phyloP scores from a whole-genome alignment of 2,888 invertebrate species.

The Smittia sp. region DNA sequence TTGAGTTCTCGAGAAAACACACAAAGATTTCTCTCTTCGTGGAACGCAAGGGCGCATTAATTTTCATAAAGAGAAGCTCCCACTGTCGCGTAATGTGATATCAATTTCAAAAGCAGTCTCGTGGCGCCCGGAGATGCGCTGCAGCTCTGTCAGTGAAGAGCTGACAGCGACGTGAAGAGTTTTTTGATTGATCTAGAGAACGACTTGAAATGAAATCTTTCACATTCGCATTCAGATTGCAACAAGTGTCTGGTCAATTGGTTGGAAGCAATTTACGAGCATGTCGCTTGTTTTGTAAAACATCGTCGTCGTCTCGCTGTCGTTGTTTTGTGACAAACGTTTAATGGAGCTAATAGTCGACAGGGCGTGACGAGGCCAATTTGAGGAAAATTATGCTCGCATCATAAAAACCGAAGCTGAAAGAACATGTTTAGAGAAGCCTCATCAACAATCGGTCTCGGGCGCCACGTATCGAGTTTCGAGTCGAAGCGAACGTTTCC shows the following conservation, averaged over 20 bases:
- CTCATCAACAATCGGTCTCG: neutral
- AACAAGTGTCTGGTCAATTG: conserved; percentile 1
- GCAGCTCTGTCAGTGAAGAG: neutral
- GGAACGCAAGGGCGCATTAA: neutral
- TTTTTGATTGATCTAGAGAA: neutral
- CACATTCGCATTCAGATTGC: neutral
- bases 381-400: conserved; percentile 22
- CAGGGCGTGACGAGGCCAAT: conserved; percentile 36
- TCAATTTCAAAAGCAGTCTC: conserved; percentile 23
- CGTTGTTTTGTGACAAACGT: conserved; percentile 29
- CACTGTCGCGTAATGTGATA: conserved; percentile 19
- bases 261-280: neutral
- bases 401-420: neutral
- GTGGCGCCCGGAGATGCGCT: conserved; percentile 35
- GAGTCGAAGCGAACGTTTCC: neutral
- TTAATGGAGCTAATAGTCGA: conserved; percentile 23
- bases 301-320: neutral
- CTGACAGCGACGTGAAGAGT: conserved; percentile 6
- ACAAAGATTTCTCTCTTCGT: neutral
- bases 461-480: conserved; percentile 36
- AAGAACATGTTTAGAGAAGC: neutral
- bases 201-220: conserved; percentile 3
- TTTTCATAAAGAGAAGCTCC: conserved; percentile 18
- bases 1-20: neutral
- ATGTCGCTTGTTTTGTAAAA: neutral